Conservation (phyloP, 1,140 invertebrate genomes). For the Himalopsyche phryganea region DNA sequence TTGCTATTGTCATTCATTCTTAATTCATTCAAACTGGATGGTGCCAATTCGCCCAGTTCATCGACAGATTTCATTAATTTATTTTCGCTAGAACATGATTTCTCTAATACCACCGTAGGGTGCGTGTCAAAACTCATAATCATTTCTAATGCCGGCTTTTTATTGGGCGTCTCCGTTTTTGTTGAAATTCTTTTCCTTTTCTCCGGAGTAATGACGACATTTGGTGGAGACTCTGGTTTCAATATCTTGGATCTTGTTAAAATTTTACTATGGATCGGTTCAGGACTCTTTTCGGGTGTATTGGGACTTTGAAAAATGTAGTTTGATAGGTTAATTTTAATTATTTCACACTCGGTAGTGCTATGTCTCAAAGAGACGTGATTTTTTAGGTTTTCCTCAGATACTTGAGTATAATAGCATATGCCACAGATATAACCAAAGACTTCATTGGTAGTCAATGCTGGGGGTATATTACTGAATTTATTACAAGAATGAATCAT, state of each 20-base stretch:
- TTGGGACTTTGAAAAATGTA: slow-evolving; percentile 1
- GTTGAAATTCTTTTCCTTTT: background rate
- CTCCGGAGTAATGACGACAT: background rate
- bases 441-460: slow-evolving; percentile 39
- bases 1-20: no score
- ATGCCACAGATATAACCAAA: slow-evolving; percentile 63
- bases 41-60: no score
- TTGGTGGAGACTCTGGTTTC: background rate
- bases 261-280: background rate
- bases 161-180: background rate
- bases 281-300: background rate
- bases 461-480: slow-evolving; percentile 40
- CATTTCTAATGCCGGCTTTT: background rate
- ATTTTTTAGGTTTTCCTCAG: slow-evolving; percentile 54
- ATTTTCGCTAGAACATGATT: background rate
- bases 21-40: no score
- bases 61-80: background rate
- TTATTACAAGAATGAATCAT: slow-evolving; percentile 11
- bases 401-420: slow-evolving; percentile 67
- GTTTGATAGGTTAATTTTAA: slow-evolving; percentile 7
- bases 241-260: slow-evolving; percentile 1
- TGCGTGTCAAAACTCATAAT: background rate
- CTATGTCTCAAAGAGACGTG: slow-evolving; percentile 58
- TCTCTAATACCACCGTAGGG: background rate
- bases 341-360: slow-evolving; percentile 32